Conservation (phyloP, 1,140 invertebrate species). For the Platorchestia sp. region DNA sequence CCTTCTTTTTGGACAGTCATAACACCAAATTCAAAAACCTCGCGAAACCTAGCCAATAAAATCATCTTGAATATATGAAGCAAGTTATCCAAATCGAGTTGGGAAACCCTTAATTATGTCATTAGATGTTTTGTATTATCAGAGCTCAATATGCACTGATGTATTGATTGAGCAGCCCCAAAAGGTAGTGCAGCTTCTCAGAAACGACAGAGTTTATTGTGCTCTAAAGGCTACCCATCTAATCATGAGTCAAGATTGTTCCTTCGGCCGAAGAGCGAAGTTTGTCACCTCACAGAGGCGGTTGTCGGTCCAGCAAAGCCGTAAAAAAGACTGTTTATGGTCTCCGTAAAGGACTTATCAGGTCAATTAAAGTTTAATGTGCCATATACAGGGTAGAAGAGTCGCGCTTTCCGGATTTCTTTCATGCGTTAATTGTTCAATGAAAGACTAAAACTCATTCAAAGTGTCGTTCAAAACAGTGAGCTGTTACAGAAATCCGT, state of each 20-base stretch:
- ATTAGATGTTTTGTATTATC: too few species aligned
- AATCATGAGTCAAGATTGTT: not conserved
- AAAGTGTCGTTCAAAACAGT: not conserved
- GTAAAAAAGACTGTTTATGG: not conserved
- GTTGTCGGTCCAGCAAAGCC: not conserved
- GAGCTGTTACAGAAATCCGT: not conserved
- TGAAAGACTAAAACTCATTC: not conserved
- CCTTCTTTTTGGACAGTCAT: too few species aligned
- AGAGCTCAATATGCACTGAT: too few species aligned
- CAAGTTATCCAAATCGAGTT: too few species aligned
- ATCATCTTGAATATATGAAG: too few species aligned
- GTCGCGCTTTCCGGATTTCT: not conserved
- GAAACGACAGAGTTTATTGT: not conserved
- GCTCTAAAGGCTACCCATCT: not conserved
- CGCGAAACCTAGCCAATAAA: too few species aligned
- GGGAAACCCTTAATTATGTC: too few species aligned
- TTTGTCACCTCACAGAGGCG: not conserved
- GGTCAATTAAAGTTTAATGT: slow-evolving; percentile 50
- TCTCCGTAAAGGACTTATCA: slow-evolving; percentile 45
- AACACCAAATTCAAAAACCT: too few species aligned
- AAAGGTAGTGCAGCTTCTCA: not conserved
- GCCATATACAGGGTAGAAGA: slow-evolving; percentile 20
- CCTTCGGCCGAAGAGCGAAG: not conserved
- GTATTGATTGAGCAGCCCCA: not conserved
- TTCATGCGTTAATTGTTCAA: slow-evolving; percentile 2